A percentile compares a stretch with the other conserved stretches of the same genome.
These are phyloP conservation scores for Parasteatoda tepidariorum DNA, from an alignment of 1,140 invertebrate species.

Conservation along the genomic window DNA sequence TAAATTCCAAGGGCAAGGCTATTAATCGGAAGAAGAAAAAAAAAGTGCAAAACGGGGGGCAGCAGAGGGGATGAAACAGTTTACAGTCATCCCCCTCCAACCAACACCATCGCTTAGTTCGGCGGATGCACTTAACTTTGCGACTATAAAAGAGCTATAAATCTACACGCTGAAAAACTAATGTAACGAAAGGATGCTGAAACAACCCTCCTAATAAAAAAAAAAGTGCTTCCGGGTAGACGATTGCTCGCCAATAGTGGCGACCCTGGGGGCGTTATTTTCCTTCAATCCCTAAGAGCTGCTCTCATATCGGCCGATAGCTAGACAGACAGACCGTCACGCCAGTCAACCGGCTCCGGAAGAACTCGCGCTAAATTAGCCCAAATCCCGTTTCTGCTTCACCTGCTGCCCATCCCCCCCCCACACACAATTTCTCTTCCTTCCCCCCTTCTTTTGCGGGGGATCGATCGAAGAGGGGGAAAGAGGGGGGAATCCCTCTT, in stretches of 20 bases:
- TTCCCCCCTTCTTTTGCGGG: too few species aligned
- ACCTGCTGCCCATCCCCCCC: conserved; percentile 33
- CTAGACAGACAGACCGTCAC: conserved; percentile 54
- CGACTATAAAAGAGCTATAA: conserved; percentile 60
- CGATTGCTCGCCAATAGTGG: conserved; percentile 11
- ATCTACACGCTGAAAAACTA: conserved; percentile 25
- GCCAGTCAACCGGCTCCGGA: conserved; percentile 61
- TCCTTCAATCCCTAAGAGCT: conserved; percentile 56
- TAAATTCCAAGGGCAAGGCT: not conserved
- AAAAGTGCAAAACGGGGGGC: not conserved
- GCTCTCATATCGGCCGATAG: conserved; percentile 59
- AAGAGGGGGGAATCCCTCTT: conserved; percentile 39
- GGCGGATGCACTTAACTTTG: conserved; percentile 54
- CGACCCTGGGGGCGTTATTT: conserved; percentile 16
- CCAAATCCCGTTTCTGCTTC: conserved; percentile 58
- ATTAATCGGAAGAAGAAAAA: conserved; percentile 23
- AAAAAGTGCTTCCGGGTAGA: not conserved
- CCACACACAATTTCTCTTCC: not conserved
- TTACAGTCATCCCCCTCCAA: conserved; percentile 28
- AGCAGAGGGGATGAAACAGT: conserved; percentile 1
- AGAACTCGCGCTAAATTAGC: conserved; percentile 61
- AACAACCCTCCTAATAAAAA: conserved; percentile 8
- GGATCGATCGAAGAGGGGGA: not conserved
- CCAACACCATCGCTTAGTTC: conserved; percentile 48
- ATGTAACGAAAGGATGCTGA: not conserved